These are phyloP conservation scores for Sparus aurata DNA, from an alignment of 2,797 vertebrate species.

Conservation along the genomic window DNA sequence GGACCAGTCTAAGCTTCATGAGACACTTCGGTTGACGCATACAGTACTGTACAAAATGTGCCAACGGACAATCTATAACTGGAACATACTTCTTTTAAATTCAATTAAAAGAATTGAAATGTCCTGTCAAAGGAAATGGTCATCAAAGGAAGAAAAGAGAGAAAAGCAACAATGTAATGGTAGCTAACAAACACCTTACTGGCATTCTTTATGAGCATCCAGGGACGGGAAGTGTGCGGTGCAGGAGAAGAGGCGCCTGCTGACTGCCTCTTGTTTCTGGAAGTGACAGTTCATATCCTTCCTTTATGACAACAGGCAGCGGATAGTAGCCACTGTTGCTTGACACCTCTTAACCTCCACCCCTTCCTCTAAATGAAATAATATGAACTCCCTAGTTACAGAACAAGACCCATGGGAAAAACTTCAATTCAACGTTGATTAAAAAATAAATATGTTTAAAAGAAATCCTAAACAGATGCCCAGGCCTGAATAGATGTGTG, in stretches of 20 bases:
- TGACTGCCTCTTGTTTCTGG: slow-evolving; percentile 37
- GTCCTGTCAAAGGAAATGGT: slow-evolving; percentile 23
- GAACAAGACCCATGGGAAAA: not conserved
- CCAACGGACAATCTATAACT: not conserved
- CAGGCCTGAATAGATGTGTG: too few relatives aligned
- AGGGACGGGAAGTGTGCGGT: slow-evolving; percentile 42
- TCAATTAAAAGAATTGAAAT: not conserved
- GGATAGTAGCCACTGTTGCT: slow-evolving; percentile 14
- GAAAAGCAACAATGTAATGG: not conserved
- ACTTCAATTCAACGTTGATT: not conserved
- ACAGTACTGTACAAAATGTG: not conserved
- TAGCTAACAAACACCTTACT: not conserved
- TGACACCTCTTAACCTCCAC: slow-evolving; percentile 48
- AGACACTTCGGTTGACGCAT: not conserved
- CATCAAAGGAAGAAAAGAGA: slow-evolving; percentile 19
- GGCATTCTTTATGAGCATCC: slow-evolving; percentile 7
- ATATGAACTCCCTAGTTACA: slow-evolving; percentile 35
- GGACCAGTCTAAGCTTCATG: not conserved
- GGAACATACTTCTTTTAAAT: slow-evolving; percentile 3
- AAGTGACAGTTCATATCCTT: slow-evolving; percentile 73
- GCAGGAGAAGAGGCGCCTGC: slow-evolving; percentile 63
- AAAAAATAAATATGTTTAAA: too few relatives aligned
- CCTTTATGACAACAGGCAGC: slow-evolving; percentile 23
- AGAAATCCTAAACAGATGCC: not conserved
- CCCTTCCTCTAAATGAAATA: not conserved